Conservation (phyloP, 2,113 vertebrate genomes). For the Zootoca vivipara region DNA sequence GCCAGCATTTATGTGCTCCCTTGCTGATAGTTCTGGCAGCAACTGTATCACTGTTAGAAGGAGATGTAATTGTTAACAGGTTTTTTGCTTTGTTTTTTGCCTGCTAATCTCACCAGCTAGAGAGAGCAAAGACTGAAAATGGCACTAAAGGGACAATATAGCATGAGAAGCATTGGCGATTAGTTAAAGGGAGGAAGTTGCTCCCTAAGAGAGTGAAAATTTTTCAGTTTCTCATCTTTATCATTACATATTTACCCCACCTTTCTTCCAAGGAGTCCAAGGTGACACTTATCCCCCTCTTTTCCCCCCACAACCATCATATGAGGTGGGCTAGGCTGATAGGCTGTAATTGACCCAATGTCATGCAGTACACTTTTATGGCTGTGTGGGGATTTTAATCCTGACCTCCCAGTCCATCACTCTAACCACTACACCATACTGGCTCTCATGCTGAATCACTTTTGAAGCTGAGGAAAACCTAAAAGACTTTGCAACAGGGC, state of each 20-base stretch:
- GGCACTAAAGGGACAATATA: not conserved
- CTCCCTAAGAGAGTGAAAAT: not conserved
- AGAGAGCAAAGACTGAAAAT: conserved; percentile 13
- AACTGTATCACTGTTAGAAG: conserved; percentile 60
- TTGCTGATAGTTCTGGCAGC: conserved; percentile 61
- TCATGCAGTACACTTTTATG: too few species aligned
- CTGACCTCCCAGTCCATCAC: too few species aligned
- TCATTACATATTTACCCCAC: too few species aligned
- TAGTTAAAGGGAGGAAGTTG: not conserved
- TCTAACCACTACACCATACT: not conserved
- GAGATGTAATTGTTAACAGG: conserved; percentile 65
- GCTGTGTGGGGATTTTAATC: too few species aligned
- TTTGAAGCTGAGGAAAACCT: not conserved
- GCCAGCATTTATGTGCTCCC: conserved; percentile 51
- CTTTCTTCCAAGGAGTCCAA: too few species aligned
- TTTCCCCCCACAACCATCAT: too few species aligned
- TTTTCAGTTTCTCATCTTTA: not conserved
- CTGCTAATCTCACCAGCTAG: conserved; percentile 59
- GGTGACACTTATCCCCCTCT: too few species aligned
- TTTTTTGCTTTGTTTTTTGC: conserved; percentile 10
- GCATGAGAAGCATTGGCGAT: not conserved
- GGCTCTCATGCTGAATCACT: not conserved
- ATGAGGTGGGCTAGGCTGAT: too few species aligned
- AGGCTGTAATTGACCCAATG: too few species aligned
- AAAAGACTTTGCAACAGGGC: not conserved